phyloP scores from a whole-genome alignment of 2,888 invertebrate genomes.

The Tetragonisca angustula region DNA sequence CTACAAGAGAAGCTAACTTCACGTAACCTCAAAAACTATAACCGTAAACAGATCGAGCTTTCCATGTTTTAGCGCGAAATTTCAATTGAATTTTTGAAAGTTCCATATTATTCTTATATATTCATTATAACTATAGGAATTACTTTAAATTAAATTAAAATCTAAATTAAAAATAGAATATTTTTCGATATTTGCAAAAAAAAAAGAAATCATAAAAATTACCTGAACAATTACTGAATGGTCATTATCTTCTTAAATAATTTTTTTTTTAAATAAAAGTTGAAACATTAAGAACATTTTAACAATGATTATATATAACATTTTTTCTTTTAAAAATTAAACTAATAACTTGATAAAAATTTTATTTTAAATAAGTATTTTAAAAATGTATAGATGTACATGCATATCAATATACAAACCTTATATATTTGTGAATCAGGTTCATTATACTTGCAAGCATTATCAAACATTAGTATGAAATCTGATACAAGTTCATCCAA shows the following conservation, averaged over 20 bases:
- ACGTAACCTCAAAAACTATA: slow-evolving; percentile 69
- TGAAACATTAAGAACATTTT: slow-evolving; percentile 1
- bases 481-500: slow-evolving; percentile 95
- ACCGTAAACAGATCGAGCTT: slow-evolving; percentile 69
- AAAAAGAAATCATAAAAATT: too few relatives aligned
- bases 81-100: slow-evolving; percentile 61
- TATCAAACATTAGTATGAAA: slow-evolving; percentile 96
- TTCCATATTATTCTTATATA: neutral
- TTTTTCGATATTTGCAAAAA: neutral
- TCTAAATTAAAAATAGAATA: neutral
- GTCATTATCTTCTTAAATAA: neutral
- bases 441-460: slow-evolving; percentile 98
- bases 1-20: slow-evolving; percentile 55
- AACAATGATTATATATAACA: neutral
- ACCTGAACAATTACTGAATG: neutral
- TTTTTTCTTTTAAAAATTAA: neutral
- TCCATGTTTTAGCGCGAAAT: slow-evolving; percentile 73
- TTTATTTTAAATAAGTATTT: slow-evolving; percentile 4
- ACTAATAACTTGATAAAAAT: neutral
- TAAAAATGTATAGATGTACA: slow-evolving; percentile 11
- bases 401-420: slow-evolving; percentile 80
- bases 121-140: neutral
- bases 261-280: neutral
- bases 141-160: neutral
- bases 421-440: slow-evolving; percentile 99